Evolutionary conservation across 2,113 vertebrate genomes (phyloP).

Genomic region (Apodemus speciosus): DNA sequence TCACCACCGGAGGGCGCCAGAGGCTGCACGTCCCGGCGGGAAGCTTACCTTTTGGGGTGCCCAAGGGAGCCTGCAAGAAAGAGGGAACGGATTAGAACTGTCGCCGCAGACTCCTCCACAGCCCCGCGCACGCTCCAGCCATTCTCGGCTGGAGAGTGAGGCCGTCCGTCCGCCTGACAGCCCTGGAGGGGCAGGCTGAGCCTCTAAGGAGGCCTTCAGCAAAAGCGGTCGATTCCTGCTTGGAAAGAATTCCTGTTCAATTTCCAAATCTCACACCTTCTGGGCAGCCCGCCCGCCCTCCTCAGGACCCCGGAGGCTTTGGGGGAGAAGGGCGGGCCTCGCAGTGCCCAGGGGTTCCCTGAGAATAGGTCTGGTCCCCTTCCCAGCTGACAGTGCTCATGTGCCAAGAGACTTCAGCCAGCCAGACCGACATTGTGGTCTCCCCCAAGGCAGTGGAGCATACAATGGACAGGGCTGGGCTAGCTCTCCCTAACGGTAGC

Average conservation of each 20-base stretch:
- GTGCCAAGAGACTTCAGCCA: background rate
- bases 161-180: background rate
- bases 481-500: no score
- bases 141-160: background rate
- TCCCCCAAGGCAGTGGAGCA: background rate
- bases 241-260: background rate
- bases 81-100: conserved; percentile 70
- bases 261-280: background rate
- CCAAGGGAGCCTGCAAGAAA: conserved; percentile 85
- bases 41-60: conserved; percentile 85
- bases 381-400: no score
- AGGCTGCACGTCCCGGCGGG: background rate
- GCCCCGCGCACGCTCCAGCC: no score
- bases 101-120: accelerated
- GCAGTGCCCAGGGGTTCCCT: background rate
- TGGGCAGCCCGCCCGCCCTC: background rate
- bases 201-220: background rate
- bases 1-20: conserved; percentile 35
- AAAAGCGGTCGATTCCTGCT: background rate
- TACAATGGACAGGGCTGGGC: no score
- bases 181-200: background rate
- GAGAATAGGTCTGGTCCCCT: background rate
- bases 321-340: no score
- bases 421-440: background rate
- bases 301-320: background rate